Percentiles rank a stretch among this genome's conserved stretches.
These are phyloP conservation scores for Magallana ariakensis DNA, from an alignment of 1,140 invertebrate species.

Conservation along the genomic window DNA sequence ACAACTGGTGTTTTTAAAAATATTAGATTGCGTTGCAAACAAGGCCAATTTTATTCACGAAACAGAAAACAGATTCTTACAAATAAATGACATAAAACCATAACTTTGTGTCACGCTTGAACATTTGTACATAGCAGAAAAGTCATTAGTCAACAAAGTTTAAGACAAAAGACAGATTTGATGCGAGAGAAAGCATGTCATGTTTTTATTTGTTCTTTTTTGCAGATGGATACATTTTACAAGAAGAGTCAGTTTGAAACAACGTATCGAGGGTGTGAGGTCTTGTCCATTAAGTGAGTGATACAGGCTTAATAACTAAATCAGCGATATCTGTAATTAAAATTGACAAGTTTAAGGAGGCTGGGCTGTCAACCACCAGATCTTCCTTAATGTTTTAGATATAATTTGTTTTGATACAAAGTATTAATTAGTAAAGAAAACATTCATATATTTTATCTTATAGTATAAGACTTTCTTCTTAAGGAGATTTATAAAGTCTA, in stretches of 20 bases:
- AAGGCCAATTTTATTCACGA: neutral
- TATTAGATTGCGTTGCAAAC: too few species aligned
- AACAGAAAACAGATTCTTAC: neutral
- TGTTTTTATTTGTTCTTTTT: neutral
- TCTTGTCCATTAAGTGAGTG: constrained; percentile 58
- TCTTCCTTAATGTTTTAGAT: too few species aligned
- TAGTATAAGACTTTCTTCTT: too few species aligned
- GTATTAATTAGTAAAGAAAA: too few species aligned
- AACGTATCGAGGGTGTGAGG: constrained; percentile 58
- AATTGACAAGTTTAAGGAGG: too few species aligned
- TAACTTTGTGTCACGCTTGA: neutral
- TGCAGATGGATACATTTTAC: constrained; percentile 57
- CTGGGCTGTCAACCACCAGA: too few species aligned
- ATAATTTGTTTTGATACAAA: too few species aligned
- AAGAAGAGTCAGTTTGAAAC: constrained; percentile 53
- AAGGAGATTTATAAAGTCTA: too few species aligned
- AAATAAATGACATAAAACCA: neutral
- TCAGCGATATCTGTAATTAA: too few species aligned
- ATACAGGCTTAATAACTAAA: too few species aligned
- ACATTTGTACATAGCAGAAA: neutral
- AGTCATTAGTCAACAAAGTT: neutral
- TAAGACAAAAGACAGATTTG: neutral
- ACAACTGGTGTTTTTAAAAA: too few species aligned
- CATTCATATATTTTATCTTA: too few species aligned
- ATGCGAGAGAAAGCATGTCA: neutral